Evolutionary conservation across 2,797 vertebrate genomes (phyloP).

Genomic region (Pachyuromys duprasi): DNA sequence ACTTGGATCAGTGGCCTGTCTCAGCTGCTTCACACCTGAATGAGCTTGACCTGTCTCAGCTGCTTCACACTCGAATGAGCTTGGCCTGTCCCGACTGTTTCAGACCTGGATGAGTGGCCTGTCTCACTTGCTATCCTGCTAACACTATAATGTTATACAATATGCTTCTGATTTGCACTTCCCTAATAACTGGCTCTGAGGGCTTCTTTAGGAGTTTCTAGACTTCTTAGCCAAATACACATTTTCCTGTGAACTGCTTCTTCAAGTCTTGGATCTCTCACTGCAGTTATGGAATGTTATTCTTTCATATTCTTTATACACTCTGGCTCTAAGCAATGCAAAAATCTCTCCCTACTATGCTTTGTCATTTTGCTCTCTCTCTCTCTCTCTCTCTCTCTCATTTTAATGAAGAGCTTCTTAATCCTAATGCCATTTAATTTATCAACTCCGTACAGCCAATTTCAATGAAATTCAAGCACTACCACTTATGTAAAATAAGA

Average conservation of each 20-base stretch:
- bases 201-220: neutral
- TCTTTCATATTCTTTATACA: neutral
- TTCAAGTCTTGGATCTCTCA: neutral
- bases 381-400: neutral
- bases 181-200: neutral
- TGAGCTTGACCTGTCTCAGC: neutral
- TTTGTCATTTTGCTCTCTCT: neutral
- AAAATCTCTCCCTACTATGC: neutral
- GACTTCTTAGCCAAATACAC: neutral
- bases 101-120: neutral
- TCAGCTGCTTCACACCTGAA: neutral
- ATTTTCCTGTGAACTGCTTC: neutral
- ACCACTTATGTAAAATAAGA: neutral
- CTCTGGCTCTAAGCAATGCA: neutral
- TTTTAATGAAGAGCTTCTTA: constrained; percentile 24
- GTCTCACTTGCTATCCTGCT: neutral
- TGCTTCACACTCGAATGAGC: neutral
- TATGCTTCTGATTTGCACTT: constrained; percentile 4
- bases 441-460: neutral
- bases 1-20: neutral
- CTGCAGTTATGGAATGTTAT: neutral
- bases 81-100: neutral
- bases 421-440: constrained; percentile 23
- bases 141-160: neutral
- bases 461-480: constrained; percentile 26